Evolutionary conservation across 2,797 vertebrate genomes (phyloP), one percentile per base, ranked within the genome.

Genomic region (Xyrichtys novacula): DNA sequence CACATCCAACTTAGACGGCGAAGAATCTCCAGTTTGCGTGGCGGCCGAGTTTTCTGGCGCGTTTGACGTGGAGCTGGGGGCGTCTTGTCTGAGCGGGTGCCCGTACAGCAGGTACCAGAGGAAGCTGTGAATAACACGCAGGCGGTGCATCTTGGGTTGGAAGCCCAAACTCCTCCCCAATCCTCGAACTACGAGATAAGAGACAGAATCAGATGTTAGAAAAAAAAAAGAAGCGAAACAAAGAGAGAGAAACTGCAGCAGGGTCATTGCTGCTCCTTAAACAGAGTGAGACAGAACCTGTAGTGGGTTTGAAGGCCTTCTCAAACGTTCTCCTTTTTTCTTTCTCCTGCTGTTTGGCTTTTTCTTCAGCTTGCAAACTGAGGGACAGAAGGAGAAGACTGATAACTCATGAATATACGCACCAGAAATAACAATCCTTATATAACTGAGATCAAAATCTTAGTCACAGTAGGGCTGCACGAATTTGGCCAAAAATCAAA

Each of bases 131-230:
- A 96, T 86, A 11, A 93, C 63, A 38, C 94, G 94, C 52, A 99
- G 89, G 40, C 98, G 97, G 42, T 94, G 95, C 97, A 99, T 99
- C 91, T 99, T 99, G 34, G 98, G 96, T 85, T 97, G 95, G 83
- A 96, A 99, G 15, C 98, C 98, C 8, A 95, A 85, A 0, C 93
- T 92, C 50, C 95, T 96, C 2, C 96, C 96, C 11, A 97, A 86
- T 48, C 98, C 98, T 20, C 93, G 94, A 76, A 98, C 97, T 99
- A 2, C 2, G 20, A 38, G 56, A 12, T 19, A 1, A 59, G 2
- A 23, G 4, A 29, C 8, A 55, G 0, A 65, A 19, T 55, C 6
- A 43, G 3, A 40, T n/a, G n/a, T n/a, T n/a, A 20, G 26, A 7
- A 54, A 8, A 0, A 58, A 26, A 38, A 69, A 4, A n/a, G n/a